phyloP scores from a whole-genome alignment of 1,140 invertebrate species.

The Anadara kagoshimensis region DNA sequence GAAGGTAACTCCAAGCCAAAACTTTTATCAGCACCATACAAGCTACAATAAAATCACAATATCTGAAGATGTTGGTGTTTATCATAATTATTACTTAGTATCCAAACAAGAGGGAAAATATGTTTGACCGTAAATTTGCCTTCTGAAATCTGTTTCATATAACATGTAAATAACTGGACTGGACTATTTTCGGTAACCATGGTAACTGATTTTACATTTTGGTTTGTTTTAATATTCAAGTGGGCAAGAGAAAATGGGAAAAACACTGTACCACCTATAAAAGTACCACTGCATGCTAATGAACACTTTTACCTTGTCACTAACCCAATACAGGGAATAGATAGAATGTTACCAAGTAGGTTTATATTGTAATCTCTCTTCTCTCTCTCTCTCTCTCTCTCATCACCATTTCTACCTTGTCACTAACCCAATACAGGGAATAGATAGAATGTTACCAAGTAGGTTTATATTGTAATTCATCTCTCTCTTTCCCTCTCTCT shows the following conservation, averaged over 20 bases:
- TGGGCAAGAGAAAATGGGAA: conserved; percentile 86
- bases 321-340: conserved; percentile 79
- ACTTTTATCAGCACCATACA: too few relatives aligned
- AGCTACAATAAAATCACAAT: too few relatives aligned
- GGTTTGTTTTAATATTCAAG: conserved; percentile 62
- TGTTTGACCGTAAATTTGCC: too few relatives aligned
- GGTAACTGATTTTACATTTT: not conserved
- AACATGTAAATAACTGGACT: too few relatives aligned
- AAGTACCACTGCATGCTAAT: conserved; percentile 91
- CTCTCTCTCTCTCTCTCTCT: too few relatives aligned
- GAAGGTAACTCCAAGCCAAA: too few relatives aligned
- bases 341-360: conserved; percentile 73
- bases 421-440: conserved; percentile 82
- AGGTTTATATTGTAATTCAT: not conserved
- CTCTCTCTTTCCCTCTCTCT: not conserved
- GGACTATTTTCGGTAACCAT: not conserved
- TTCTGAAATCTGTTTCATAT: too few relatives aligned
- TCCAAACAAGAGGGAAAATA: too few relatives aligned
- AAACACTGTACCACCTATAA: conserved; percentile 86
- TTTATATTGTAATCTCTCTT: not conserved
- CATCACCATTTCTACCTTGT: conserved; percentile 60
- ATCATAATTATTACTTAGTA: too few relatives aligned
- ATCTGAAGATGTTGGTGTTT: too few relatives aligned
- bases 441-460: conserved; percentile 74
- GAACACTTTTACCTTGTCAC: conserved; percentile 95